A percentile compares a stretch with the other conserved stretches of the same genome.
These are phyloP conservation scores for Rhincodon typus DNA, from an alignment of 2,797 vertebrate genomes.

Conservation along the genomic window DNA sequence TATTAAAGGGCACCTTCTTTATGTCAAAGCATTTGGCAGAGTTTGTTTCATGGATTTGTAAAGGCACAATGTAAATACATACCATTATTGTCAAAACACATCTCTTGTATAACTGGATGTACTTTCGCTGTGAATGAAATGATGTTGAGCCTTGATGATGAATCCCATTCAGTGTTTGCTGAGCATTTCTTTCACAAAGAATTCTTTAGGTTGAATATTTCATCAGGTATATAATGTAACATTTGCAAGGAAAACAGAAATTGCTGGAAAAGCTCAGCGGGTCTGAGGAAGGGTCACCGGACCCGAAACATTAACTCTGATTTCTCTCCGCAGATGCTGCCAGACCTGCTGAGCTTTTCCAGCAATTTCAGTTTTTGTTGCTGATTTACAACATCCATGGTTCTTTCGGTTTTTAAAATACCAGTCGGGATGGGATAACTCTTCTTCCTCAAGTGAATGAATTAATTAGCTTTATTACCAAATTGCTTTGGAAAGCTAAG, in stretches of 20 bases:
- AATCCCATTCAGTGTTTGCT: background rate
- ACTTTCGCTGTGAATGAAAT: background rate
- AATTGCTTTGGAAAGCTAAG: background rate
- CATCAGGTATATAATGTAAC: background rate
- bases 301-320: too few species aligned
- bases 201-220: background rate
- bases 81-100: constrained; percentile 7
- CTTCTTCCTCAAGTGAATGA: too few species aligned
- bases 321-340: too few species aligned
- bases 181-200: background rate
- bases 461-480: background rate
- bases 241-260: background rate
- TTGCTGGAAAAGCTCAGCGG: too few species aligned
- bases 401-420: background rate
- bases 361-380: too few species aligned
- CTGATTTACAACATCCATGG: too few species aligned
- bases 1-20: background rate
- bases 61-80: background rate
- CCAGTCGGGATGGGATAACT: too few species aligned
- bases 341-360: too few species aligned
- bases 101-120: background rate
- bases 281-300: too few species aligned
- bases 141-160: background rate
- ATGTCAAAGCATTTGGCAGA: background rate
- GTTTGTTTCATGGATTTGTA: background rate